Base-by-base conservation (phyloP, 2,888 invertebrate species). In the Allolobophora icterica region DNA sequence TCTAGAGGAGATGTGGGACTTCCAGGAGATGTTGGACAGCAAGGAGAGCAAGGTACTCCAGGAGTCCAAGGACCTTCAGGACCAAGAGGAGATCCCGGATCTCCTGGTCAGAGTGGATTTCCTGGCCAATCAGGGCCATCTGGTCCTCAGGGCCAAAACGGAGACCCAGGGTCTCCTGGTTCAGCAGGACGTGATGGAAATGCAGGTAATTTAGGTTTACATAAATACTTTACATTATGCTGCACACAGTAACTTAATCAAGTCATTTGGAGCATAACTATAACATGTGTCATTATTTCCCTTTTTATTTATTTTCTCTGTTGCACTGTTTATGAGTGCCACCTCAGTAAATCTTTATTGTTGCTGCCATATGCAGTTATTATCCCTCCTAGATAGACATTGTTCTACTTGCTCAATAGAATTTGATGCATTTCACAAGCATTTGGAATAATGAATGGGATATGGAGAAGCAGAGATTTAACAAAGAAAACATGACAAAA, bases 1-100 rank as follows among this genome's bases (percentile, higher is more conserved):
- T 21, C 91, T 24, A 11, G 30, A 40, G 24, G 94, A 94, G 92
- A 92, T 42, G 91, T 83, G 8, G 93, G 93, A 38, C 71, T 52
- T 40, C 24, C 83, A n/a, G 93, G 93, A 33, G 90, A 87, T 38
- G n/a, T 84, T 34, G 93, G 93, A 83, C 91, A 91, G 38, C 35
- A 83, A n/a, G 93, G 93, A 90, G 84, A 52, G 5, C 30, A 90
- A 71, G 93, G 93, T 30, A 52, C 87, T 35, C 52, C 89, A n/a
- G 92, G 92, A 33, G 89, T 38, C 8, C 87, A 87, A 34, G 87
- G 87, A 35, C 34, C 17, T 35, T 30, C 90, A 40, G 92, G 92
- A n/a, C 35, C 90, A 30, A 34, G 89, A 40, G 93, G 92, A 15
- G 91, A 91, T 17, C 45, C 91, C 1, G 92, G 92, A 17, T 33